Evolutionary conservation across 2,888 invertebrate species (phyloP), one percentile per base, ranked within the genome.

Genomic region (Machimus atricapillus): DNA sequence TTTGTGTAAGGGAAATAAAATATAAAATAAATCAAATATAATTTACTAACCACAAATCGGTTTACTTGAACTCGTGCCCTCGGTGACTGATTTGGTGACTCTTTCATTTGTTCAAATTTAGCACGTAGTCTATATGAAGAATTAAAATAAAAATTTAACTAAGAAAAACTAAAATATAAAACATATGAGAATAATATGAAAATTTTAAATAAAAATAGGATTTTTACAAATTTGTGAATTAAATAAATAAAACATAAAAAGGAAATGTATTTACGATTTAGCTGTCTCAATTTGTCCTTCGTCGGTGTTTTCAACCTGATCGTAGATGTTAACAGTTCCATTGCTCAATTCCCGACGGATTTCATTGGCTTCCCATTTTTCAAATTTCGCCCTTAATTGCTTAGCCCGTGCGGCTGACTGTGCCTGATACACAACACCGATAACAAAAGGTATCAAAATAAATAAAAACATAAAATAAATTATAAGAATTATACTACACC

Each of bases 221-320:
- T 5, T 34, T 34, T 34, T 3, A 34, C 3, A 6, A 34, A 5
- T 34, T 34, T 34, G 3, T 34, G 5, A 34, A 34, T 34, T 34
- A 5, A n/a, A 34, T 34, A 1, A 40, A 9, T 3, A 40, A 37
- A 37, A 37, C 9, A 9, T 37, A 37, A 58, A 58, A 58, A 23
- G 23, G 3, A 2, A 1, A 7, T 5, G 27, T 90, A 89, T 92
- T 93, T 91, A 95, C 95, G 95, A 95, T 91, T 95, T 97, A 82
- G 98, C 97, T 27, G 97, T 97, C 91, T 98, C 98, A 86, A 97
- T 95, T 92, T 96, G 96, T 4, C 96, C 94, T 87, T 96, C 95
- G 27, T 95, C 96, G 14, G 95, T 95, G 0, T 94, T 94, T 27
- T 94, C 93, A 4, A 90, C 89, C 5, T 90, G 93, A 90, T 90